These are phyloP conservation scores for Meleagris gallopavo DNA, from an alignment of 2,113 vertebrate genomes.

Conservation along the genomic window DNA sequence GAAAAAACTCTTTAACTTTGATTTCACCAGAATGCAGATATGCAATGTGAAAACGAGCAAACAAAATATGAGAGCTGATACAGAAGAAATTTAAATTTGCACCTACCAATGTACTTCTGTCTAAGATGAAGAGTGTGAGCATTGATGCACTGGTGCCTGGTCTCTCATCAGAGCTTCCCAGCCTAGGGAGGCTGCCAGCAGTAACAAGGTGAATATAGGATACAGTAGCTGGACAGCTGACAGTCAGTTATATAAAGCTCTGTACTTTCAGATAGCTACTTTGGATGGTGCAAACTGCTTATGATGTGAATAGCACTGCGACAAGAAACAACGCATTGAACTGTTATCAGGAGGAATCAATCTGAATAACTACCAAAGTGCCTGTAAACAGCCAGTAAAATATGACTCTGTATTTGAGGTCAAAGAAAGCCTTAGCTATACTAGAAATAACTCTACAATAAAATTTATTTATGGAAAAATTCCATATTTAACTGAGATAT, in stretches of 20 bases:
- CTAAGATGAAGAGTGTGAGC: neutral
- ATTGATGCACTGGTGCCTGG: neutral
- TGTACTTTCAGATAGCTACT: neutral
- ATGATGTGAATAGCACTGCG: neutral
- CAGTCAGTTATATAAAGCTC: neutral
- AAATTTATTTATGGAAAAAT: neutral
- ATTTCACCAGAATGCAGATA: conserved; percentile 6
- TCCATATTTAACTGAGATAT: neutral
- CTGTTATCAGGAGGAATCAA: neutral
- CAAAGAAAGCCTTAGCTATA: neutral
- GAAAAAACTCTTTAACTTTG: neutral
- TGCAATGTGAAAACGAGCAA: neutral
- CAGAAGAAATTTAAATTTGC: neutral
- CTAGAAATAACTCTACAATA: neutral
- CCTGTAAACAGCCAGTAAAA: neutral
- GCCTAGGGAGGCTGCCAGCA: neutral
- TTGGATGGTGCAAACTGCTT: neutral
- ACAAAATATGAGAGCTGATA: conserved; percentile 13
- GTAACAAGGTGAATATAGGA: neutral
- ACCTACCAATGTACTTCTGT: neutral
- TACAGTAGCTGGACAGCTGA: neutral
- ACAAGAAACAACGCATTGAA: neutral
- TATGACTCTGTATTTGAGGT: neutral
- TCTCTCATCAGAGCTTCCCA: neutral
- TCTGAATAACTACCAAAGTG: neutral